Conservation (phyloP, 2,888 invertebrate species). For the Eupithecia pulchellata region DNA sequence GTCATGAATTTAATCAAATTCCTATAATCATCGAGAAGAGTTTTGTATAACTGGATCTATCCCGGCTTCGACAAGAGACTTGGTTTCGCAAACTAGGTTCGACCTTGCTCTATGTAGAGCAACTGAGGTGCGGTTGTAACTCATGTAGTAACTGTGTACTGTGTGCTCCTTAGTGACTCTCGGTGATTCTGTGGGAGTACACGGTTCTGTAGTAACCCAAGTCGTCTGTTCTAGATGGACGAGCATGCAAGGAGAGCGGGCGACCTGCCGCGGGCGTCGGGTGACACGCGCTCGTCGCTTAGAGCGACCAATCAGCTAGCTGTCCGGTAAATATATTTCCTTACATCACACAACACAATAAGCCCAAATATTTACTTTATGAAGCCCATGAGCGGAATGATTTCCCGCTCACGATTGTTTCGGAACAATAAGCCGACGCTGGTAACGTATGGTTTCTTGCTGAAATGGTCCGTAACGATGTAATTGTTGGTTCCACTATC, state of each 20-base stretch:
- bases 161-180: conserved; percentile 22
- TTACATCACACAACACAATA: conserved; percentile 37
- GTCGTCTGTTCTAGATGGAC: conserved; percentile 78
- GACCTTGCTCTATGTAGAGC: conserved; percentile 46
- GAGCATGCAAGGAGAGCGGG: conserved; percentile 72
- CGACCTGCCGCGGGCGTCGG: conserved; percentile 74
- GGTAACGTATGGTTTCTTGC: conserved; percentile 6
- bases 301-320: conserved; percentile 62
- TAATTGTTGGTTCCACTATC: conserved; percentile 21
- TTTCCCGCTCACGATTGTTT: conserved; percentile 3
- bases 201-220: conserved; percentile 59
- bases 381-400: not conserved
- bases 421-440: conserved; percentile 13
- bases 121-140: conserved; percentile 49
- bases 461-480: conserved; percentile 25
- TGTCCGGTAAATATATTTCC: conserved; percentile 67
- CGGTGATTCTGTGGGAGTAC: conserved; percentile 15
- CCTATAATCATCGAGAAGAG: not conserved
- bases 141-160: conserved; percentile 8
- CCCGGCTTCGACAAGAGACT: not conserved
- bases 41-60: not conserved
- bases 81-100: conserved; percentile 33
- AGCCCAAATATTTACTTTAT: conserved; percentile 18
- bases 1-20: conserved; percentile 28
- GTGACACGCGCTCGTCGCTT: conserved; percentile 71